Evolutionary conservation across 1,140 invertebrate genomes (phyloP).

Genomic region (Plodia interpunctella): DNA sequence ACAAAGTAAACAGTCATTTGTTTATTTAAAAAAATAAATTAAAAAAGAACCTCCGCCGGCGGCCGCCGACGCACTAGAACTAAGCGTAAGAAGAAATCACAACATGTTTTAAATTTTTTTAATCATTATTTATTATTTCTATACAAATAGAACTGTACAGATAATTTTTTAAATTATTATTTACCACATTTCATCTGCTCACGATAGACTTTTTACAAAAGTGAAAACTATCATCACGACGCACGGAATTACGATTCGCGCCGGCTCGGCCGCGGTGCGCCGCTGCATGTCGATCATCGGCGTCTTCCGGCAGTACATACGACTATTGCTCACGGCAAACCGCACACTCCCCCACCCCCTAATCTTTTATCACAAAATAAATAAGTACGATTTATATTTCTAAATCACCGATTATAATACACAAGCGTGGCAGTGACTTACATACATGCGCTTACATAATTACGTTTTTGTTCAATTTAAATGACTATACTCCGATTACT

Average conservation of each 20-base stretch:
- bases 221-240: conserved; percentile 74
- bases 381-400: conserved; percentile 42
- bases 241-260: conserved; percentile 58
- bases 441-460: conserved; percentile 36
- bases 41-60: conserved; percentile 50
- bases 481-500: conserved; percentile 33
- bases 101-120: conserved; percentile 72
- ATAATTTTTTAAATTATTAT: conserved; percentile 77
- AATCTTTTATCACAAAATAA: conserved; percentile 39
- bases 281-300: conserved; percentile 20
- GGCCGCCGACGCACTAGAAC: conserved; percentile 44
- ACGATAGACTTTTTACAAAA: conserved; percentile 78
- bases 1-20: conserved; percentile 73
- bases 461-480: conserved; percentile 54
- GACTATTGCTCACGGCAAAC: conserved; percentile 28
- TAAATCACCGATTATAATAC: conserved; percentile 34
- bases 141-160: conserved; percentile 79
- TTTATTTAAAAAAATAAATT: conserved; percentile 67
- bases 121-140: conserved; percentile 78
- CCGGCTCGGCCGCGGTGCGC: conserved; percentile 16
- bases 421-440: conserved; percentile 53
- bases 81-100: conserved; percentile 70
- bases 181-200: conserved; percentile 72
- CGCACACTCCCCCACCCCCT: conserved; percentile 33
- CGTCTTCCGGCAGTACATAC: conserved; percentile 32